Conservation (phyloP, 1,140 invertebrate species). For the Campoletis sonorensis region DNA sequence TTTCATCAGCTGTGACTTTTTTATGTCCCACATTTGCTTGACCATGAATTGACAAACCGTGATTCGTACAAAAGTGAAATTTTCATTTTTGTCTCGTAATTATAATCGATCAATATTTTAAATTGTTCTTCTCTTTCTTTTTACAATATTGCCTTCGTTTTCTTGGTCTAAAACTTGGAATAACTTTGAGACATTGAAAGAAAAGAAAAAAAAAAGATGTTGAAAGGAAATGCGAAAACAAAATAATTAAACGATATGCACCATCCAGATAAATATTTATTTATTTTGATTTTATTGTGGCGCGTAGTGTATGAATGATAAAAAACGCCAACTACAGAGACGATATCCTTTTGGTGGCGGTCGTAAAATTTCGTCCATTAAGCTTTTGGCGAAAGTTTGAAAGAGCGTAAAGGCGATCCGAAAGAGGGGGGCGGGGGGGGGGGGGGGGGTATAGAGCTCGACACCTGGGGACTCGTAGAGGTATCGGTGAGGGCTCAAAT, state of each 20-base stretch:
- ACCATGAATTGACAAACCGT: too few relatives aligned
- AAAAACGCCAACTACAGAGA: background rate
- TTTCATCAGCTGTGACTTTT: too few relatives aligned
- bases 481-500: slow-evolving; percentile 43
- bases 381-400: slow-evolving; percentile 56
- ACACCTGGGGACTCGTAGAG: slow-evolving; percentile 37
- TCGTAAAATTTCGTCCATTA: slow-evolving; percentile 65
- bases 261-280: background rate
- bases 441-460: background rate
- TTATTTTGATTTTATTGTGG: background rate
- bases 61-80: too few relatives aligned
- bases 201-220: too few relatives aligned
- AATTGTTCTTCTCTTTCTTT: too few relatives aligned
- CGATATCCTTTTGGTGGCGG: background rate
- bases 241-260: background rate
- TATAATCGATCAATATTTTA: too few relatives aligned
- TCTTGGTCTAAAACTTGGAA: too few relatives aligned
- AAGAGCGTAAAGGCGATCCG: slow-evolving; percentile 53
- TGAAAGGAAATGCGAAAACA: too few relatives aligned
- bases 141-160: too few relatives aligned
- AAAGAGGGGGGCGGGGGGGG: slow-evolving; percentile 4
- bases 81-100: too few relatives aligned
- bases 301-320: background rate
- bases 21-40: too few relatives aligned
- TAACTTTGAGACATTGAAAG: too few relatives aligned